These are phyloP conservation scores for Mystacornis crossleyi DNA, from an alignment of 2,113 vertebrate species.

Conservation along the genomic window DNA sequence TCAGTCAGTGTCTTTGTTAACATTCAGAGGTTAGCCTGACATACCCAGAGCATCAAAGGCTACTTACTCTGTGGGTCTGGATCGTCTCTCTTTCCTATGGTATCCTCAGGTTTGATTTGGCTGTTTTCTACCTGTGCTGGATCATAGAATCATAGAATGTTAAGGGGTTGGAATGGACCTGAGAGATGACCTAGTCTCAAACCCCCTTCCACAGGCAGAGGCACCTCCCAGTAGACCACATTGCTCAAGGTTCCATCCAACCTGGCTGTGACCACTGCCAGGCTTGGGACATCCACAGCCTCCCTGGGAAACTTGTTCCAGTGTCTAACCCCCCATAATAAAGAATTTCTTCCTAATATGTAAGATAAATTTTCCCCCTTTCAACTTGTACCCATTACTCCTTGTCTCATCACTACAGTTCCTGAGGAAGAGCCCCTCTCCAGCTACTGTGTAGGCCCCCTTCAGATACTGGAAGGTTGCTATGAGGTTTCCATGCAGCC, in stretches of 20 bases:
- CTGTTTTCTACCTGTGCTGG: not conserved
- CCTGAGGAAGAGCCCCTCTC: not conserved
- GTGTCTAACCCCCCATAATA: not conserved
- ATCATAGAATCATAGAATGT: not conserved
- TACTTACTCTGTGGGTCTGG: not conserved
- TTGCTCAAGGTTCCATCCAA: not conserved
- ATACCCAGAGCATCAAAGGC: not conserved
- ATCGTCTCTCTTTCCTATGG: not conserved
- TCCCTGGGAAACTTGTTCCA: not conserved
- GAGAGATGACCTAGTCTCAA: not conserved
- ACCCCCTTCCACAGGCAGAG: not conserved
- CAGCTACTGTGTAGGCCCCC: accelerated
- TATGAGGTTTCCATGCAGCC: not conserved
- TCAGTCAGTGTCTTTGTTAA: not conserved
- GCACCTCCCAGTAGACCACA: not conserved
- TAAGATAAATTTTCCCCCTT: not conserved
- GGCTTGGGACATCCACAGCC: not conserved
- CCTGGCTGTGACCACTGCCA: not conserved
- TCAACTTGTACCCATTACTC: not conserved
- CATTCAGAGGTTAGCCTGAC: not conserved
- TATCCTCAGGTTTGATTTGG: not conserved
- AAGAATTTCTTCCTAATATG: not conserved
- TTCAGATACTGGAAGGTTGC: not conserved
- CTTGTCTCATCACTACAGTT: not conserved
- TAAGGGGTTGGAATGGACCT: not conserved